A percentile compares a stretch with the other conserved stretches of the same genome.
Evolutionary conservation across 2,797 vertebrate genomes (phyloP).

Genomic region (Carduelis carduelis): DNA sequence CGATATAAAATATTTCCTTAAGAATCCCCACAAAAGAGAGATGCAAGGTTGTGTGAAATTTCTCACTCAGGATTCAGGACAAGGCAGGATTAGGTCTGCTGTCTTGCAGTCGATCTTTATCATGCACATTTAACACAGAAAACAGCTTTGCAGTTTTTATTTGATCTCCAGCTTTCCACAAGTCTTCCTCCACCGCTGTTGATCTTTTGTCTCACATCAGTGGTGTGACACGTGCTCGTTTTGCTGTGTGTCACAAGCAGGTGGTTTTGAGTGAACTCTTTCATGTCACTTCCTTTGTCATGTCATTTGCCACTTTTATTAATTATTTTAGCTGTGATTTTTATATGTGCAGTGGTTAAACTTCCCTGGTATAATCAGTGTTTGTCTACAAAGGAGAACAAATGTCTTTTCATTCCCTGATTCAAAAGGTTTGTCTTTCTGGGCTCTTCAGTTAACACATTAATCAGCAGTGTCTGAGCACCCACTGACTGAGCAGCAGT

Average conservation of each 20-base stretch:
- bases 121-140: neutral
- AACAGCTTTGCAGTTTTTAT: neutral
- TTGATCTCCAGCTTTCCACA: neutral
- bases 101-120: neutral
- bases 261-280: neutral
- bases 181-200: neutral
- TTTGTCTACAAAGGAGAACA: constrained; percentile 14
- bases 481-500: neutral
- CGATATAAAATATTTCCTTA: neutral
- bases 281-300: neutral
- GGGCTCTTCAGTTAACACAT: neutral
- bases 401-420: neutral
- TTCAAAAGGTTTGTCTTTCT: neutral
- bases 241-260: neutral
- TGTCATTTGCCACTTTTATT: neutral
- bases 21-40: neutral
- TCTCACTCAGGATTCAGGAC: neutral
- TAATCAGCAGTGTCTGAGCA: neutral
- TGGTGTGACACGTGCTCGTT: accelerated
- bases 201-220: neutral
- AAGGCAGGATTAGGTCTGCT: neutral
- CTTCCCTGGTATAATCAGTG: neutral
- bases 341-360: neutral
- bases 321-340: constrained; percentile 21
- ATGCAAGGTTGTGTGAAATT: neutral